Conservation (phyloP, 2,888 invertebrate genomes). For the Agonopterix heracliana region DNA sequence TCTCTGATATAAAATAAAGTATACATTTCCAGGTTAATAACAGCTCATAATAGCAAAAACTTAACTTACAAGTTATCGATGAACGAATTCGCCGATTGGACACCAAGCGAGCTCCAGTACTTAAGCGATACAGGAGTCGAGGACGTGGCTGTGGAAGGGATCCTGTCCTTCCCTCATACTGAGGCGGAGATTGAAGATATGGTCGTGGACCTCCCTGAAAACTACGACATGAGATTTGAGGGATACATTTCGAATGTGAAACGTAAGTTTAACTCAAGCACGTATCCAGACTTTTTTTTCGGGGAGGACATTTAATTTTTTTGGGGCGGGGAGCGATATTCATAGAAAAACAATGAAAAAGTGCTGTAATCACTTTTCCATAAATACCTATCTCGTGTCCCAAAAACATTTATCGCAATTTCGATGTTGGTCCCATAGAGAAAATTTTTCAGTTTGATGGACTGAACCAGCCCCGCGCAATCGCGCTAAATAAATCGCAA, state of each 20-base stretch:
- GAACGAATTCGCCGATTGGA: slow-evolving; percentile 38
- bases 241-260: slow-evolving; percentile 34
- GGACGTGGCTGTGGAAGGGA: slow-evolving; percentile 9
- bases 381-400: too few species aligned
- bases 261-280: slow-evolving; percentile 29
- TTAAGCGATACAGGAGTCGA: slow-evolving; percentile 22
- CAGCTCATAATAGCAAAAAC: slow-evolving; percentile 36
- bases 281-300: too few species aligned
- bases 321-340: too few species aligned
- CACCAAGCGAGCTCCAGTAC: slow-evolving; percentile 24
- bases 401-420: too few species aligned
- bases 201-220: slow-evolving; percentile 27
- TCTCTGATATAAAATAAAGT: too few species aligned
- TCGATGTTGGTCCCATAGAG: too few species aligned
- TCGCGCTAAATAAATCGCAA: too few species aligned
- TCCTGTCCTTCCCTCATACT: slow-evolving; percentile 27
- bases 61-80: slow-evolving; percentile 31
- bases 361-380: too few species aligned
- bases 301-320: too few species aligned
- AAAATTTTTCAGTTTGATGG: too few species aligned
- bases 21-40: slow-evolving; percentile 25
- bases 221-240: slow-evolving; percentile 35
- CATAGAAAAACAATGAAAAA: too few species aligned
- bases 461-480: too few species aligned
- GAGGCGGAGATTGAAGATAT: slow-evolving; percentile 24